These are phyloP conservation scores for Volucella inanis DNA, from an alignment of 2,888 invertebrate genomes.

Conservation along the genomic window DNA sequence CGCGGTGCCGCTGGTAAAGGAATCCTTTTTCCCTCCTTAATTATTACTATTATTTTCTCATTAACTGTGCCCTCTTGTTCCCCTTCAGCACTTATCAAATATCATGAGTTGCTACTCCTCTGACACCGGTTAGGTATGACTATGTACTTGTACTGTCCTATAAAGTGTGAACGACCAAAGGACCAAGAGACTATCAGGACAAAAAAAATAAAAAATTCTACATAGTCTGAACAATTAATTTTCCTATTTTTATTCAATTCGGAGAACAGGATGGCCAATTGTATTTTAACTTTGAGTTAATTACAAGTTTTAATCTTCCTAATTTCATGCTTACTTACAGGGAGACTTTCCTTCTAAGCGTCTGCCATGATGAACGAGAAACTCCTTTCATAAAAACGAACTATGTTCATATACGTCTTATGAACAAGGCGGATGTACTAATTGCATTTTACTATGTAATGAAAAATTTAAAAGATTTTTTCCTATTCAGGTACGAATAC, in stretches of 20 bases:
- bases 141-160: slow-evolving; percentile 7
- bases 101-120: neutral
- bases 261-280: slow-evolving; percentile 48
- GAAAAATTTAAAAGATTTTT: slow-evolving; percentile 43
- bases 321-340: slow-evolving; percentile 1
- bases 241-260: slow-evolving; percentile 60
- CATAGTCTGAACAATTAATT: slow-evolving; percentile 50
- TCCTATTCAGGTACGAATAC: too few relatives aligned
- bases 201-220: slow-evolving; percentile 12
- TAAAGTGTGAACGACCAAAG: slow-evolving; percentile 5
- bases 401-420: too few relatives aligned
- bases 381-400: neutral
- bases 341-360: neutral
- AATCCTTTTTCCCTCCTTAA: slow-evolving; percentile 31
- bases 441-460: slow-evolving; percentile 48
- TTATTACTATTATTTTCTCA: slow-evolving; percentile 53
- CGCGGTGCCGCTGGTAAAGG: slow-evolving; percentile 21
- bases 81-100: slow-evolving; percentile 32
- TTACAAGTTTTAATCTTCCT: slow-evolving; percentile 56
- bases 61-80: slow-evolving; percentile 25
- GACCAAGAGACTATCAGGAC: neutral
- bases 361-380: neutral
- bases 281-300: slow-evolving; percentile 66
- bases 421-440: slow-evolving; percentile 40
- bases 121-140: neutral